A percentile compares a stretch with the other conserved stretches of the same genome.
These are phyloP conservation scores for Elymnias hypermnestra DNA, from an alignment of 1,140 invertebrate species.

Conservation along the genomic window DNA sequence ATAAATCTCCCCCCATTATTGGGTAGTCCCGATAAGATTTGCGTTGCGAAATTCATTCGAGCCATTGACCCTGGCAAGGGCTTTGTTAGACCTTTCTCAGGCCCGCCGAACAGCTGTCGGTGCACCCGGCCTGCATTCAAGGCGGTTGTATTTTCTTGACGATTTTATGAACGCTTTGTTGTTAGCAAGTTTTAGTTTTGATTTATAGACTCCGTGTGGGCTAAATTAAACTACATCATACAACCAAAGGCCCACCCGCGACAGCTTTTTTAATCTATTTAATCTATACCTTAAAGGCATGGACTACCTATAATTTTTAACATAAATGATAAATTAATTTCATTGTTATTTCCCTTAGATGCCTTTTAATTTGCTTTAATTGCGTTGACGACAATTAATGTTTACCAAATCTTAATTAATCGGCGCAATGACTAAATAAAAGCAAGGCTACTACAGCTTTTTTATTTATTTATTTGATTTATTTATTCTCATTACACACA, in stretches of 20 bases:
- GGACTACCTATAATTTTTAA: no score
- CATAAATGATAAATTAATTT: no score
- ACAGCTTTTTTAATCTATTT: no score
- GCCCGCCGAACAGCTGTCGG: constrained; percentile 37
- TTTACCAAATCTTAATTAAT: no score
- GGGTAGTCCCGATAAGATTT: constrained; percentile 31
- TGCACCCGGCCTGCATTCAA: constrained; percentile 33
- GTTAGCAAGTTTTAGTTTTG: constrained; percentile 1
- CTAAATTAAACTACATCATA: background rate
- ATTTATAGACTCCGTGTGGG: constrained; percentile 1
- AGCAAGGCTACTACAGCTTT: no score
- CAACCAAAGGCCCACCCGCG: background rate
- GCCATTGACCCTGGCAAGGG: constrained; percentile 34
- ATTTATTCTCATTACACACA: no score
- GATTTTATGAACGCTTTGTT: constrained; percentile 21
- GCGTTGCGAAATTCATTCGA: constrained; percentile 41
- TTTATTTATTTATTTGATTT: no score
- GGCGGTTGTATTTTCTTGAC: constrained; percentile 34
- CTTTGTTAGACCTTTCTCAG: constrained; percentile 40
- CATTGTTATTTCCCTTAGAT: no score
- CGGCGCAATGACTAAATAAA: no score
- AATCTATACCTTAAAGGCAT: no score
- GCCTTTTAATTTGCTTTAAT: no score
- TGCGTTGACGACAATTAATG: no score
- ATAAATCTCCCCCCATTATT: constrained; percentile 30